A percentile compares a stretch with the other conserved stretches of the same genome.
phyloP scores from a whole-genome alignment of 2,797 vertebrate genomes.

The Zalophus californianus region DNA sequence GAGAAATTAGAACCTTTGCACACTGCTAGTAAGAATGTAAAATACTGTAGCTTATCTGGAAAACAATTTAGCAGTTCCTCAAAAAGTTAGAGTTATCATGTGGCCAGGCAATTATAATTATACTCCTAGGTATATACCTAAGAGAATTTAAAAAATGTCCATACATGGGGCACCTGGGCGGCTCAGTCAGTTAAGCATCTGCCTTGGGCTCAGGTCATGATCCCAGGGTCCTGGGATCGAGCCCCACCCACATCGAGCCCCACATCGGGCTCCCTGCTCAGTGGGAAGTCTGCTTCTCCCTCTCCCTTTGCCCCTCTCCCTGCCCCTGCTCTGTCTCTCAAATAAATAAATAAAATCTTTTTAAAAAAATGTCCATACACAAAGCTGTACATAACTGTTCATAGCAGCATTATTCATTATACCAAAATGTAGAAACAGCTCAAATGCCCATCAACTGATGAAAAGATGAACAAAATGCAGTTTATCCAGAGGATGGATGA shows the following conservation, averaged over 20 bases:
- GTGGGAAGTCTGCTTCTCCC: no score
- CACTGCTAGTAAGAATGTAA: neutral
- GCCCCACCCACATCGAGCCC: no score
- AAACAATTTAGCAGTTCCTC: constrained; percentile 12
- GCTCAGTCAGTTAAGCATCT: no score
- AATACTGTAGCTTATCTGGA: neutral
- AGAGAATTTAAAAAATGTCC: neutral
- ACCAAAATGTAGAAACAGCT: neutral
- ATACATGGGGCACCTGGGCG: neutral
- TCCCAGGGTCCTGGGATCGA: no score
- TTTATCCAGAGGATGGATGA: neutral
- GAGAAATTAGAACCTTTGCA: neutral
- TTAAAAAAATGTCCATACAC: neutral
- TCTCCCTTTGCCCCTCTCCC: no score
- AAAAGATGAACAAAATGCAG: neutral
- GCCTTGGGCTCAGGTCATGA: no score
- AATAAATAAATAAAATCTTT: no score
- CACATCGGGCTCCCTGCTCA: no score
- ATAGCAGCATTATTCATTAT: neutral
- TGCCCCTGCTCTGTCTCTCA: no score
- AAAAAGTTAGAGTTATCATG: constrained; percentile 27
- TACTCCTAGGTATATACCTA: neutral
- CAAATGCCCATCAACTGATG: neutral
- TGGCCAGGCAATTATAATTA: neutral
- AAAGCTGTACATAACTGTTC: neutral